Base-by-base conservation (phyloP, 2,888 invertebrate species). In the Herminia tarsipennalis region DNA sequence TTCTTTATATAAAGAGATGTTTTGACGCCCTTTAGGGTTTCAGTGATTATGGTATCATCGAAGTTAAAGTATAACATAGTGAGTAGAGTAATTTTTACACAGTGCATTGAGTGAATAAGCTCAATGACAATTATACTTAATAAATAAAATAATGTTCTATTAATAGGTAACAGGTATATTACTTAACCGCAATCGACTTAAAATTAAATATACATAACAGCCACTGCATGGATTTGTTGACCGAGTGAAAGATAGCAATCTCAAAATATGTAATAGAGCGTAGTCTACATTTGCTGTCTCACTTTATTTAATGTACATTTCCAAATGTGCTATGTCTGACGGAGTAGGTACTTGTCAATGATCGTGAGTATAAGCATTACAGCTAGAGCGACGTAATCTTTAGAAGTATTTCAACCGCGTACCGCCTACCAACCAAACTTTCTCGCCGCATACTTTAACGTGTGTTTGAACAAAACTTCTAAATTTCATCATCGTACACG, bases 221-320 rank as follows among this genome's bases (percentile, higher is more conserved):
- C n/a, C n/a, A n/a, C n/a, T n/a, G n/a, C n/a, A n/a, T n/a, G n/a
- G n/a, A n/a, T n/a, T n/a, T n/a, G n/a, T n/a, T n/a, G n/a, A n/a
- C n/a, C n/a, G n/a, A n/a, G 24, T 20, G 20, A 47, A 30, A 29
- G 41, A 52, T 56, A 28, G 29, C 40, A 37, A 50, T 51, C 60
- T n/a, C 18, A 28, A 21, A 30, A 47, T 30, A 32, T 42, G 35
- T 30, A 30, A 44, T 43, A 39, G 34, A 33, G 8, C 16, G n/a
- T 12, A n/a, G 36, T 32, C 29, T 39, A 29, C 24, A 49, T 45
- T 20, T 44, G 73, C 66, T 55, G 50, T 52, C 52, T 73, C 73
- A 74, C 50, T 54, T 22, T 48, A 55, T 60, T 59, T 72, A 70
- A 73, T 70, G 55, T 48, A 49, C 52, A 52, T 66, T 69, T 66